These are phyloP conservation scores for Takifugu flavidus DNA, from an alignment of 2,113 vertebrate species.

Conservation along the genomic window DNA sequence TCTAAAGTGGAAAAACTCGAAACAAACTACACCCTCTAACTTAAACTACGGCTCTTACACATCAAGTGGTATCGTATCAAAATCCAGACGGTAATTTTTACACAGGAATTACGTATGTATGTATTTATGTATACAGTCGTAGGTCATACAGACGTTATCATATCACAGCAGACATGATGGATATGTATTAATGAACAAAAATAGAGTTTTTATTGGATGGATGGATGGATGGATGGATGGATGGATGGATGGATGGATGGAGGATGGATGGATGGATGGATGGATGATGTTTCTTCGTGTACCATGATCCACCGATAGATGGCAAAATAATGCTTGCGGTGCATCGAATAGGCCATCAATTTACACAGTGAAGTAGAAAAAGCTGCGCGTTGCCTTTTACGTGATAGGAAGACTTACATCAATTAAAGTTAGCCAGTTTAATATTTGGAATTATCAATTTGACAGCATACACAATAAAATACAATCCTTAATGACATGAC, in stretches of 20 bases:
- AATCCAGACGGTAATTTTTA: background rate
- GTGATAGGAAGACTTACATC: background rate
- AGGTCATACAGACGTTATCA: too few relatives aligned
- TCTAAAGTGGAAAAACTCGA: background rate
- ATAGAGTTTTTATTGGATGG: too few relatives aligned
- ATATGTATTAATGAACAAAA: too few relatives aligned
- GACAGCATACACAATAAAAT: background rate
- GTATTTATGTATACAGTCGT: too few relatives aligned
- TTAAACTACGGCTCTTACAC: background rate
- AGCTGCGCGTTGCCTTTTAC: background rate
- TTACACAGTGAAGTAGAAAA: constrained; percentile 16
- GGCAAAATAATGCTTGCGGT: background rate
- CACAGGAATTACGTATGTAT: too few relatives aligned
- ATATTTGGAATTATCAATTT: background rate
- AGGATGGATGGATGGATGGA: too few relatives aligned
- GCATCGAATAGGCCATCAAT: background rate
- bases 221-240: too few relatives aligned
- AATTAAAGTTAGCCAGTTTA: too few relatives aligned
- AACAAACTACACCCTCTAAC: background rate
- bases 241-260: too few relatives aligned
- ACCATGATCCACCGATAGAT: background rate
- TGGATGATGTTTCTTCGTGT: background rate
- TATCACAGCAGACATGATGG: too few relatives aligned
- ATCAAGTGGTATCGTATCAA: background rate
- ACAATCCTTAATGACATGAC: background rate